phyloP scores from a whole-genome alignment of 2,113 vertebrate genomes.

The Phrynocephalus versicolor region DNA sequence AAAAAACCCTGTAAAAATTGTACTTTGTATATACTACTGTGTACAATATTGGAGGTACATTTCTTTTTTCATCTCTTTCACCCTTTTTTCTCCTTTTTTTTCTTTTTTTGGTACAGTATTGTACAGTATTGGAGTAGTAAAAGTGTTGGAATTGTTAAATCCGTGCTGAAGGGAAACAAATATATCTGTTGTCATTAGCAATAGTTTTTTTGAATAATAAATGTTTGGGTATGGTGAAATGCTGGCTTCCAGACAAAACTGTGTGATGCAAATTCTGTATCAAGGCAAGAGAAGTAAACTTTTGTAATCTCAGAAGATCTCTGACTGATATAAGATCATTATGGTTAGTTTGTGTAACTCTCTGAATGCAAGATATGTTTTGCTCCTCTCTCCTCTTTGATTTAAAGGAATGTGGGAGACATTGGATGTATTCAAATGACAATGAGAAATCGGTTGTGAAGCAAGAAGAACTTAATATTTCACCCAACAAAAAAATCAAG shows the following conservation, averaged over 20 bases:
- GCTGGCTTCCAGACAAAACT: slow-evolving; percentile 13
- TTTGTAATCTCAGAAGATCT: not conserved
- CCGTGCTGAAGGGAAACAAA: slow-evolving; percentile 51
- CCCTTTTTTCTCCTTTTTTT: too few relatives aligned
- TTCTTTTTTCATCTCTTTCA: slow-evolving; percentile 65
- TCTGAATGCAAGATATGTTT: not conserved
- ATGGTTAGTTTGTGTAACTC: not conserved
- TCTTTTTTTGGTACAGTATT: slow-evolving; percentile 86
- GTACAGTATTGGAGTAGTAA: slow-evolving; percentile 85
- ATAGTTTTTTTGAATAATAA: slow-evolving; percentile 76
- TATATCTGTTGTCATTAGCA: slow-evolving; percentile 73
- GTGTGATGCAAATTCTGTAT: slow-evolving; percentile 6
- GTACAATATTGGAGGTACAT: slow-evolving; percentile 91
- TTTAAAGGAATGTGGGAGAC: not conserved
- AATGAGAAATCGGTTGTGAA: too few relatives aligned
- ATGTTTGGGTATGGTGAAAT: slow-evolving; percentile 73
- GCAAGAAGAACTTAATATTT: not conserved
- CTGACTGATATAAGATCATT: not conserved
- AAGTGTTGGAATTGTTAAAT: slow-evolving; percentile 68
- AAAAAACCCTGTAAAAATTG: slow-evolving; percentile 86
- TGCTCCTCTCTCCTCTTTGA: not conserved
- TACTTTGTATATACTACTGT: slow-evolving; percentile 93
- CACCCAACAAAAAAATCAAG: not conserved
- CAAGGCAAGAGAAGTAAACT: not conserved
- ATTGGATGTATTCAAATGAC: not conserved